phyloP scores from a whole-genome alignment of 2,888 invertebrate genomes.

The Drosophila differens region DNA sequence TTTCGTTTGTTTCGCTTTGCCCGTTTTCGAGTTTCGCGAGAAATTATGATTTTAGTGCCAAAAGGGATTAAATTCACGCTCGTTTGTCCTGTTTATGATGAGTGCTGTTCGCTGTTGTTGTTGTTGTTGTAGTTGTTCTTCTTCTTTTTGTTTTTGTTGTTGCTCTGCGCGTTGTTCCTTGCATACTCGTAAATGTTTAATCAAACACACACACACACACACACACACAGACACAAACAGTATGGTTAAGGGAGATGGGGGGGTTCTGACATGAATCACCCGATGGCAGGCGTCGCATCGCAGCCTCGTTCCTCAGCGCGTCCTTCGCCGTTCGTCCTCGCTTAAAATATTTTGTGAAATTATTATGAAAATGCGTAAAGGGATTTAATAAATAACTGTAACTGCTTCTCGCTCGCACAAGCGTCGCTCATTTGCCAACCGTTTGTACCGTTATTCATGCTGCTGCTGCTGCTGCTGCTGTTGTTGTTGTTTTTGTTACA shows the following conservation, averaged over 20 bases:
- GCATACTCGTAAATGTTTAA: conserved; percentile 65
- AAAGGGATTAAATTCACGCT: conserved; percentile 84
- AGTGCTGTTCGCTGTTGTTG: conserved; percentile 42
- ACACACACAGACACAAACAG: conserved; percentile 18
- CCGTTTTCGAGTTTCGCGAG: conserved; percentile 40
- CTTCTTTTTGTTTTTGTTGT: not conserved
- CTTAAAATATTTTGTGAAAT: conserved; percentile 82
- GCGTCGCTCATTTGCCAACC: conserved; percentile 47
- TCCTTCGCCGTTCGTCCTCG: conserved; percentile 39
- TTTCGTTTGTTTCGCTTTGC: conserved; percentile 26
- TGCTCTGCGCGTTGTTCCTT: conserved; percentile 43
- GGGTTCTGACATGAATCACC: conserved; percentile 74
- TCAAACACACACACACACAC: conserved; percentile 54
- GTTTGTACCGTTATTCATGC: conserved; percentile 60
- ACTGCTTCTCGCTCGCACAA: conserved; percentile 72
- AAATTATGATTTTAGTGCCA: conserved; percentile 83
- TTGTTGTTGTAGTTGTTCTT: conserved; percentile 20
- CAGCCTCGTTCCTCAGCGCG: conserved; percentile 13
- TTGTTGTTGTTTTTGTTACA: conserved; percentile 16
- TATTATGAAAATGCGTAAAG: conserved; percentile 84
- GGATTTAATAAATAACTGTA: conserved; percentile 85
- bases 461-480: conserved; percentile 28
- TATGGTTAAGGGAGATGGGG: not conserved
- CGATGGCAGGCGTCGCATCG: conserved; percentile 62
- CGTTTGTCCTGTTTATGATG: conserved; percentile 81